Base-by-base conservation (phyloP, 2,113 vertebrate species). In the Tauraco erythrolophus region DNA sequence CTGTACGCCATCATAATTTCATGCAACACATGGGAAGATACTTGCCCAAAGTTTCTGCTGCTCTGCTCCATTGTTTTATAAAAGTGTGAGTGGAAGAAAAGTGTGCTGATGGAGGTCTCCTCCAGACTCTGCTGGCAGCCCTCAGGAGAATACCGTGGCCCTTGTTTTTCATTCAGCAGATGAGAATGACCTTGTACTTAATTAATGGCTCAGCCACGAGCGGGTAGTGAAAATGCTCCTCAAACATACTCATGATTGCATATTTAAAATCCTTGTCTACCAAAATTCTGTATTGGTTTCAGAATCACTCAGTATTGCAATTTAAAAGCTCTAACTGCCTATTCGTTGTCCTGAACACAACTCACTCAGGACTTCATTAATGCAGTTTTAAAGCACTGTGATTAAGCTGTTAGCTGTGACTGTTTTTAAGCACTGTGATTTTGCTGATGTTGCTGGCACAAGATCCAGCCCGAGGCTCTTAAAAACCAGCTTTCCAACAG, bases 361-460 rank as follows among this genome's bases (percentile, higher is more conserved):
- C 62, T 70, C 86, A 30, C 25, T 81, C 60, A 88, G 90, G 91
- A 87, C 57, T 92, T 88, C 62, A 88, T 94, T 96, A 93, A 62
- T 78, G 60, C 56, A 5, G 0, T 84, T 95, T 95, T 84, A 84
- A 93, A 83, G 60, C 43, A 37, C 30, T 81, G 39, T 48, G 53
- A 91, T 94, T 94, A n/a, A n/a, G n/a, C n/a, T n/a, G n/a, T n/a
- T n/a, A n/a, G n/a, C n/a, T n/a, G n/a, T n/a, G n/a, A n/a, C n/a
- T n/a, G 0, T 84, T 95, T 95, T 84, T 81, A 93, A 83, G 60
- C 43, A 37, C 30, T 81, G 39, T 48, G 53, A 91, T 94, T 94
- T 94, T 2, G 10, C 68, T 95, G 83, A 84, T 81, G 43, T 57
- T 94, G 65, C 60, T 87, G 86, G 86, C 80, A 89, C 48, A 70